phyloP scores from a whole-genome alignment of 2,888 invertebrate genomes.

The Acleris cristana region DNA sequence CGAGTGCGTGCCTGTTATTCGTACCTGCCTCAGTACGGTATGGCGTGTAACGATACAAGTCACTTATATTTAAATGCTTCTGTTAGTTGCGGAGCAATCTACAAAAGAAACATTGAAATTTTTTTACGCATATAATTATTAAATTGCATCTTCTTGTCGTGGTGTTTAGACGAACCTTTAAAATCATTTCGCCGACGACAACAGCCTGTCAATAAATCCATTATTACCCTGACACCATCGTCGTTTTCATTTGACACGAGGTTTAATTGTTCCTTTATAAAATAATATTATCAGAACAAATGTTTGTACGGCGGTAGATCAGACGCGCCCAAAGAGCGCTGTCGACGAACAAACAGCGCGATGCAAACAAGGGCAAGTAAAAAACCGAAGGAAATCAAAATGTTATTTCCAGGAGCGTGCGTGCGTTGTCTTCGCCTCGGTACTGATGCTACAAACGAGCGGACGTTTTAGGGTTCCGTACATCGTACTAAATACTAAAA shows the following conservation, averaged over 20 bases:
- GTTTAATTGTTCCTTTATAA: constrained; percentile 52
- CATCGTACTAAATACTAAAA: too few species aligned
- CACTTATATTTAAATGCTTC: neutral
- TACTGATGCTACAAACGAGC: constrained; percentile 9
- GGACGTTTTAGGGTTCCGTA: too few species aligned
- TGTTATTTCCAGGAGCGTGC: constrained; percentile 50
- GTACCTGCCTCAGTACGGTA: neutral
- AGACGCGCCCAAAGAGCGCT: constrained; percentile 57
- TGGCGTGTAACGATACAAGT: constrained; percentile 13
- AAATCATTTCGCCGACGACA: neutral
- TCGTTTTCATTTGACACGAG: constrained; percentile 43
- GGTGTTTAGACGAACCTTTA: too few species aligned
- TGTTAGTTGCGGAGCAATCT: too few species aligned
- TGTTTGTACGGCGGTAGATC: constrained; percentile 60
- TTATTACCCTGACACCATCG: constrained; percentile 41
- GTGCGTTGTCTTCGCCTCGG: constrained; percentile 39
- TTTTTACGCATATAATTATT: too few species aligned
- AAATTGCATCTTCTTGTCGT: too few species aligned
- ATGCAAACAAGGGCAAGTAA: constrained; percentile 61
- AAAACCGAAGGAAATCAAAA: constrained; percentile 56
- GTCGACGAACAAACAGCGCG: constrained; percentile 50
- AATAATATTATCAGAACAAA: constrained; percentile 54
- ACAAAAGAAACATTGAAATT: too few species aligned
- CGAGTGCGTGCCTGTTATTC: constrained; percentile 21
- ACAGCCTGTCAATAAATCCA: constrained; percentile 37